These are phyloP conservation scores for Epirrita christyi DNA, from an alignment of 2,888 invertebrate genomes.

Conservation along the genomic window DNA sequence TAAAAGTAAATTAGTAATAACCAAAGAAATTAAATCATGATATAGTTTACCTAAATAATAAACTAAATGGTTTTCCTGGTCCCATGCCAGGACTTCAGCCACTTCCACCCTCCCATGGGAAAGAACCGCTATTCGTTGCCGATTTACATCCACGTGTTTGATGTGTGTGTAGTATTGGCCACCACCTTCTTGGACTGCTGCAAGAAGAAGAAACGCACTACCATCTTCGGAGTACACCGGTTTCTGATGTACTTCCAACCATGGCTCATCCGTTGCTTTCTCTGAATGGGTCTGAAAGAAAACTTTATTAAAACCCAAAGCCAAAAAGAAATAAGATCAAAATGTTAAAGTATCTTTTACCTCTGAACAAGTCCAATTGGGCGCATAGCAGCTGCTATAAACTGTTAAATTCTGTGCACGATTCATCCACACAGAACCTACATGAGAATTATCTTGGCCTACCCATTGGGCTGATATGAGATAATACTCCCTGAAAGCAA, in stretches of 20 bases:
- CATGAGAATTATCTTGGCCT: slow-evolving; percentile 89
- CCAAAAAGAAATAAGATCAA: background rate
- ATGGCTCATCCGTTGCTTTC: slow-evolving; percentile 92
- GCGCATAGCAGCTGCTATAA: slow-evolving; percentile 93
- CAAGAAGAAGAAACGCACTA: slow-evolving; percentile 92
- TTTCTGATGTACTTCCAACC: slow-evolving; percentile 93
- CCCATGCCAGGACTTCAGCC: slow-evolving; percentile 92
- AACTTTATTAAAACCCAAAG: too few relatives aligned
- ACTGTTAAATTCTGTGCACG: slow-evolving; percentile 96
- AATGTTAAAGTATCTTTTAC: slow-evolving; percentile 54
- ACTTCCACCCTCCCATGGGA: slow-evolving; percentile 95
- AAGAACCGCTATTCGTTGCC: slow-evolving; percentile 93
- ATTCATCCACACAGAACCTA: slow-evolving; percentile 96
- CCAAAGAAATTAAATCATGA: background rate
- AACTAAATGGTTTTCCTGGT: slow-evolving; percentile 92
- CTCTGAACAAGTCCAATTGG: slow-evolving; percentile 93
- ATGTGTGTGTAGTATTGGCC: slow-evolving; percentile 95
- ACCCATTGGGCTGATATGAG: slow-evolving; percentile 97
- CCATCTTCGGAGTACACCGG: slow-evolving; percentile 94
- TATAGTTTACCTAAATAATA: slow-evolving; percentile 85
- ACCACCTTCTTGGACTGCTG: slow-evolving; percentile 93
- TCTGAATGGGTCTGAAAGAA: slow-evolving; percentile 90
- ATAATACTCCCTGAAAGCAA: slow-evolving; percentile 91
- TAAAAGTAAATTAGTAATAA: slow-evolving; percentile 25
- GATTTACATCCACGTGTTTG: slow-evolving; percentile 92